Base-by-base conservation (phyloP, 2,797 vertebrate species). In the Rhinoraja longicauda region DNA sequence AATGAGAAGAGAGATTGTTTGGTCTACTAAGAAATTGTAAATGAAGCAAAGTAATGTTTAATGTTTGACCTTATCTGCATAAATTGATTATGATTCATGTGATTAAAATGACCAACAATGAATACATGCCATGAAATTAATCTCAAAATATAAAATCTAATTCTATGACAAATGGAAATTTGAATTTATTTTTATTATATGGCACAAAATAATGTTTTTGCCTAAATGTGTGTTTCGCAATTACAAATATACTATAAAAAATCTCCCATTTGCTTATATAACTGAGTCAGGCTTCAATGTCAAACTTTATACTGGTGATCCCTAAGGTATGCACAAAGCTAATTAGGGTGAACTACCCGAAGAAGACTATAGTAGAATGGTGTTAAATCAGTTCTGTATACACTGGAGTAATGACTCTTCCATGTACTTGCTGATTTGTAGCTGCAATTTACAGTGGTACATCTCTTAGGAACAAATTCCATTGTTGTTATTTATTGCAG, bases 281-380 rank as follows among this genome's bases (percentile, higher is more conserved):
- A 73, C 17, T 26, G 70, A 24, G 39, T 53, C 93, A 94, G 95
- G 95, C 95, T 95, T 95, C 94, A 96, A 96, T 96, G 96, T 96
- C 96, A 97, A 96, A 96, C 95, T 93, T 94, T 95, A 95, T 59
- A 53, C 94, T 95, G 95, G 96, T 93, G 1, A 96, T 98, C 98
- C 97, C 97, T 95, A 93, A 96, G 97, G 98, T 97, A 97, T 97
- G 96, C 96, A 97, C 97, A 95, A 97, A 98, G 98, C 98, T 99
- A 99, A 99, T 99, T 99, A 99, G 98, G 98, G 98, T 99, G 98
- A 99, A 97, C 96, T 96, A 97, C 96, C 96, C 95, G 94, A 95
- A 97, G 96, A 97, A 98, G 97, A 97, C 98, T 97, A 98, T 97
- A 98, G 98, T 75, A 24, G 70, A 92, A 92, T 92, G 90, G 98